These are phyloP conservation scores for Drosophila pullipes DNA, from an alignment of 2,888 invertebrate genomes.

Conservation along the genomic window DNA sequence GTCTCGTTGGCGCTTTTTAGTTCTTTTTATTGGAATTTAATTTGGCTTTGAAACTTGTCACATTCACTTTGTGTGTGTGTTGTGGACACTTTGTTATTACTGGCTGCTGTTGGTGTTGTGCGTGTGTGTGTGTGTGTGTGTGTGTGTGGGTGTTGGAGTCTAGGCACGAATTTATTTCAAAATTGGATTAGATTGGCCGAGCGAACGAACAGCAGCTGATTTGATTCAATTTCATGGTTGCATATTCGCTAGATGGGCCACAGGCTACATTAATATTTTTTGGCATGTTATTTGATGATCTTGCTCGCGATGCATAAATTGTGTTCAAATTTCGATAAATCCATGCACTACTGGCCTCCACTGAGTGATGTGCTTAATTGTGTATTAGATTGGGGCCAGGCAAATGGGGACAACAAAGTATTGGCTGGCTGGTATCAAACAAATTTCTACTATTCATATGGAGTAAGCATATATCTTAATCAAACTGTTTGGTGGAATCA, in stretches of 20 bases:
- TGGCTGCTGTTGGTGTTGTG: background rate
- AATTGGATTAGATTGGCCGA: conserved; percentile 78
- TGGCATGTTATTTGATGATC: conserved; percentile 73
- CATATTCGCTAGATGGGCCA: conserved; percentile 43
- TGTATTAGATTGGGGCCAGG: background rate
- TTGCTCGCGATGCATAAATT: conserved; percentile 68
- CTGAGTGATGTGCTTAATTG: background rate
- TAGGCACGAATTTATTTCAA: conserved; percentile 70
- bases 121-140: conserved; percentile 7
- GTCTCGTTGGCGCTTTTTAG: conserved; percentile 22
- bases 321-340: conserved; percentile 53
- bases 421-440: conserved; percentile 2
- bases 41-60: conserved; percentile 68
- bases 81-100: conserved; percentile 25
- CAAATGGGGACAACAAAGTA: background rate
- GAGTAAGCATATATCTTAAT: background rate
- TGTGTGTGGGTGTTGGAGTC: conserved; percentile 20
- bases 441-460: background rate
- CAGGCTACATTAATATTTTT: conserved; percentile 40
- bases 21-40: conserved; percentile 58
- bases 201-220: conserved; percentile 68
- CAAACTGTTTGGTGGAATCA: background rate
- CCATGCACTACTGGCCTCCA: background rate
- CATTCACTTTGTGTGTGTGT: conserved; percentile 51
- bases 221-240: conserved; percentile 72